These are phyloP conservation scores for Erythrocercus mccallii DNA, from an alignment of 2,113 vertebrate species.

Conservation along the genomic window DNA sequence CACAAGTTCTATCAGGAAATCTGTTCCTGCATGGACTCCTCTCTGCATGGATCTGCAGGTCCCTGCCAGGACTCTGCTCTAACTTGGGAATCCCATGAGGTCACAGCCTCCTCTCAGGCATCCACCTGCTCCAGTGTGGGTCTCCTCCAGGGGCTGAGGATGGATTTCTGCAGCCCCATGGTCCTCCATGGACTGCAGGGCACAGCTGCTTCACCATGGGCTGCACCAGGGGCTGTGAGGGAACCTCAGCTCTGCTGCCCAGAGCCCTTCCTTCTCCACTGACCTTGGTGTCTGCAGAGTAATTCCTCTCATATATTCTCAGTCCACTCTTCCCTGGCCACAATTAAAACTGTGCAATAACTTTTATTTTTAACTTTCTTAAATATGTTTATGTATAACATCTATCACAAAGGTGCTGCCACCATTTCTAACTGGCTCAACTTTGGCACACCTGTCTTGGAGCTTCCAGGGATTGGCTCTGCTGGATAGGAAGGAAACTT, in stretches of 20 bases:
- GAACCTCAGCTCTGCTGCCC: background rate
- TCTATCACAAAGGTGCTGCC: background rate
- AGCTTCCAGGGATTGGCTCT: background rate
- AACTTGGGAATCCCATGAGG: no score
- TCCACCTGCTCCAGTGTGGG: no score
- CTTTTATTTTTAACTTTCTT: background rate
- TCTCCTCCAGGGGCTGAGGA: background rate
- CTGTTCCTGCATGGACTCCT: background rate
- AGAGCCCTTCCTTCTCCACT: background rate
- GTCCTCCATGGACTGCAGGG: background rate
- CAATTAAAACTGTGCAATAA: background rate
- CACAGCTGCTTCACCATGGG: background rate
- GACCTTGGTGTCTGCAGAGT: background rate
- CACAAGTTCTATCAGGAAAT: background rate
- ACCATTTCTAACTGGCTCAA: background rate
- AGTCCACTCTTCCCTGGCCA: background rate
- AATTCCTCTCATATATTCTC: background rate
- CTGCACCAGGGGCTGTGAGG: background rate
- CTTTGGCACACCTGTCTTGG: background rate
- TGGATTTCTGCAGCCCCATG: fast-evolving
- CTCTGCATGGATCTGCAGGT: background rate
- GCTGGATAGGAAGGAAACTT: background rate
- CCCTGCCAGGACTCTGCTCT: background rate
- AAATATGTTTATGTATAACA: background rate
- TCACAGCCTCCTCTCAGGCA: background rate